Conservation (phyloP, 2,797 vertebrate genomes). For the Uromys caudimaculatus region DNA sequence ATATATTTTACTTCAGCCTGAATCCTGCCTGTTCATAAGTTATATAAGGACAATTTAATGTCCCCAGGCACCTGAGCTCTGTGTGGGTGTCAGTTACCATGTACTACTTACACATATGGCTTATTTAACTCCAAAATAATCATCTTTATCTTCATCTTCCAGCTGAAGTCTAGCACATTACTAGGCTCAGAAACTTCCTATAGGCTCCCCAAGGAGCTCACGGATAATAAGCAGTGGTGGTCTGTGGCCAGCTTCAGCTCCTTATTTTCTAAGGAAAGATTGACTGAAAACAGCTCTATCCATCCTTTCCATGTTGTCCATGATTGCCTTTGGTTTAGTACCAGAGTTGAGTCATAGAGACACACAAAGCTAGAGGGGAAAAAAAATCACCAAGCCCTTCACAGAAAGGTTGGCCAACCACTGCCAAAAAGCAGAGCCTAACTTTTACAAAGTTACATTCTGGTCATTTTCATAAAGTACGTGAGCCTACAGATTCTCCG, state of each 20-base stretch:
- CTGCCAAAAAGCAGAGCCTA: neutral
- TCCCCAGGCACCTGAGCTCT: neutral
- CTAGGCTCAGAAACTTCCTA: neutral
- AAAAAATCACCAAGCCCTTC: neutral
- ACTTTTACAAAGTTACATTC: slow-evolving; percentile 18
- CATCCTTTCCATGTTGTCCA: neutral
- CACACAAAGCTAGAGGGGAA: neutral
- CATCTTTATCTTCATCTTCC: neutral
- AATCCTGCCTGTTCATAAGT: slow-evolving; percentile 8
- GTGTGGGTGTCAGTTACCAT: neutral
- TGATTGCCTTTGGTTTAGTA: neutral
- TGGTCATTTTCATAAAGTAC: neutral
- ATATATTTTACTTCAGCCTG: neutral
- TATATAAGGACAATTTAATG: neutral
- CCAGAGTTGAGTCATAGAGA: neutral
- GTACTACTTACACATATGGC: neutral
- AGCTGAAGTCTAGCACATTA: neutral
- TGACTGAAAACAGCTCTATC: neutral
- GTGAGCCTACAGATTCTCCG: neutral
- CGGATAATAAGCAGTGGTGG: neutral
- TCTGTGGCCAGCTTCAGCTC: neutral
- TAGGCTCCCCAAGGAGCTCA: neutral
- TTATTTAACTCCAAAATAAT: slow-evolving; percentile 54
- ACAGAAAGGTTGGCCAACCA: neutral
- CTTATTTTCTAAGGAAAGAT: slow-evolving; percentile 39